Conservation (phyloP, 2,113 vertebrate species). For the Phalacrocorax brasilianus region DNA sequence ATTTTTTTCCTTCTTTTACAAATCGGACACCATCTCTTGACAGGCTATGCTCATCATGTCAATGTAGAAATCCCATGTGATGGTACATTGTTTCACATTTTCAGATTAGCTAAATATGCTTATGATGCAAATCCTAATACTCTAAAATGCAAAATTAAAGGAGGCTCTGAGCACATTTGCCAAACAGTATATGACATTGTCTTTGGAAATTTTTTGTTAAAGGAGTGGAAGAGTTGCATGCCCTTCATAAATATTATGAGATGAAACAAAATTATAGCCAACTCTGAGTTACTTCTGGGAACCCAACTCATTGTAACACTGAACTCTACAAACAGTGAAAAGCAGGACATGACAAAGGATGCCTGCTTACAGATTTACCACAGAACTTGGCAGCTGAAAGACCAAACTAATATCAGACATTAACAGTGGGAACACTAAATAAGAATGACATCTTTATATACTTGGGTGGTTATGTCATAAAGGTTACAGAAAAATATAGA, state of each 20-base stretch:
- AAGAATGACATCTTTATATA: neutral
- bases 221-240: constrained; percentile 9
- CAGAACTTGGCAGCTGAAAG: neutral
- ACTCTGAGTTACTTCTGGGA: neutral
- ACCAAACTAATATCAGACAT: neutral
- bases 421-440: neutral
- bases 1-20: neutral
- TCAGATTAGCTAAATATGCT: neutral
- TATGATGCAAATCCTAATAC: neutral
- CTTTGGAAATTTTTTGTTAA: constrained; percentile 13
- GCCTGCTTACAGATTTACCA: neutral
- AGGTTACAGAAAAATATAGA: neutral
- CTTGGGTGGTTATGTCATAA: neutral
- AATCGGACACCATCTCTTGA: neutral
- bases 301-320: neutral
- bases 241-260: neutral
- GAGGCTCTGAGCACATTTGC: neutral
- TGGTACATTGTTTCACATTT: neutral
- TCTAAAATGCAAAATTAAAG: neutral
- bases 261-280: neutral
- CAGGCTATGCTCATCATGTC: neutral
- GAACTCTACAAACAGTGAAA: neutral
- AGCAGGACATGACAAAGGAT: neutral
- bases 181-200: neutral
- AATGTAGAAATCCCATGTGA: neutral